Conservation (phyloP, 2,888 invertebrate genomes). For the Ctenicera cuprea region DNA sequence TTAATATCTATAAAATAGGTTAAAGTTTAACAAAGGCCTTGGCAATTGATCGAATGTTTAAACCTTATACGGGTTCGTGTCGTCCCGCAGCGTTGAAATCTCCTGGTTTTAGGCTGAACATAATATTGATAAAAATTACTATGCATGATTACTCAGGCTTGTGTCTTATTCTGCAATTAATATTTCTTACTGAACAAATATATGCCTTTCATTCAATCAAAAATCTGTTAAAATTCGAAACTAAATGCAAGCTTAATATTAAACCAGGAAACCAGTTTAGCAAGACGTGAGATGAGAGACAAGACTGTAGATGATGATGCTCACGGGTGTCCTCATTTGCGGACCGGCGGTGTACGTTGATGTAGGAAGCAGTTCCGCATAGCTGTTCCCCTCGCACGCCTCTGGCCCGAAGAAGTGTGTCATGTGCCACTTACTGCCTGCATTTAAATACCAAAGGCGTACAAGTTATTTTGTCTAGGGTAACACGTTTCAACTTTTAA, state of each 20-base stretch:
- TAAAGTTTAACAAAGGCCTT: too few relatives aligned
- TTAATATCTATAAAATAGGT: too few relatives aligned
- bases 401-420: conserved; percentile 65
- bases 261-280: conserved; percentile 49
- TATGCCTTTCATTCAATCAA: background rate
- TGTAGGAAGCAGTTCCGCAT: conserved; percentile 72
- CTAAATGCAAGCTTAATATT: conserved; percentile 35
- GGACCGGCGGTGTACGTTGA: conserved; percentile 67
- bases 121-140: background rate
- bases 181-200: background rate
- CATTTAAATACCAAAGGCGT: conserved; percentile 65
- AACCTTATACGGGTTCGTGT: too few relatives aligned
- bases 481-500: background rate
- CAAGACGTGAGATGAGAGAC: conserved; percentile 52
- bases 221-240: background rate
- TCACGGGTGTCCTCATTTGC: conserved; percentile 68
- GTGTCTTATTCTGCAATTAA: background rate
- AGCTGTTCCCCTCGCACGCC: conserved; percentile 60
- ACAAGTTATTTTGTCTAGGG: conserved; percentile 47
- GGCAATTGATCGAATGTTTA: too few relatives aligned
- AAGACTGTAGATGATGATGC: conserved; percentile 54
- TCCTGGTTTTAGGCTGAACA: too few relatives aligned
- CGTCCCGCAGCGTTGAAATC: too few relatives aligned
- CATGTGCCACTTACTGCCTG: conserved; percentile 67
- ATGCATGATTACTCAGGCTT: conserved; percentile 24